These are phyloP conservation scores for Ceratosolen fusciceps DNA, from an alignment of 1,140 invertebrate genomes.

Conservation along the genomic window DNA sequence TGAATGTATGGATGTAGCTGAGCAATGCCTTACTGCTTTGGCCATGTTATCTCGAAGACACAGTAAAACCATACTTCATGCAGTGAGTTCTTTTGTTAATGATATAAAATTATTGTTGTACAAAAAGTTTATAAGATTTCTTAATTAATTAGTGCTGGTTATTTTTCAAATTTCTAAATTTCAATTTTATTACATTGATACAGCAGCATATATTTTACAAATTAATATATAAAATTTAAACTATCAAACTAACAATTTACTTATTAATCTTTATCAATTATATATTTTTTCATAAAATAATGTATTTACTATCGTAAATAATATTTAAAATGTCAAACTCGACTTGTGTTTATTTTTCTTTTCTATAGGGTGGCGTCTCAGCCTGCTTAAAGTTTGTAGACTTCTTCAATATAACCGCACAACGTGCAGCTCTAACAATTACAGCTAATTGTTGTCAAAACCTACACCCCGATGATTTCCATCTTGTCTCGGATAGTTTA, in stretches of 20 bases:
- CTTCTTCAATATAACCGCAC: constrained; percentile 97
- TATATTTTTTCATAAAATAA: too few relatives aligned
- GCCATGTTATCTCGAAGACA: constrained; percentile 97
- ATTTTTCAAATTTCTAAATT: too few relatives aligned
- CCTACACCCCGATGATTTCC: constrained; percentile 92
- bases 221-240: too few relatives aligned
- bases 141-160: too few relatives aligned
- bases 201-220: too few relatives aligned
- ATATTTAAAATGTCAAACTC: too few relatives aligned
- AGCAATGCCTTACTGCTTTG: constrained; percentile 95
- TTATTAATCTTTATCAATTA: too few relatives aligned
- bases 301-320: too few relatives aligned
- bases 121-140: neutral
- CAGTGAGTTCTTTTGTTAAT: constrained; percentile 74
- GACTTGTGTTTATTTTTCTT: neutral
- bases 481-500: constrained; percentile 90
- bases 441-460: constrained; percentile 98
- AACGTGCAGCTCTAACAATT: constrained; percentile 93
- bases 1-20: constrained; percentile 99
- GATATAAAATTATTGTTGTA: too few relatives aligned
- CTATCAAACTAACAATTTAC: too few relatives aligned
- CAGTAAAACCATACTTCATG: constrained; percentile 95
- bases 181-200: too few relatives aligned
- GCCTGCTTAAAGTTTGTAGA: constrained; percentile 97
- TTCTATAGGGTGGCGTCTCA: constrained; percentile 87